Conservation (phyloP, 1,140 invertebrate species). For the Cydia fagiglandana region DNA sequence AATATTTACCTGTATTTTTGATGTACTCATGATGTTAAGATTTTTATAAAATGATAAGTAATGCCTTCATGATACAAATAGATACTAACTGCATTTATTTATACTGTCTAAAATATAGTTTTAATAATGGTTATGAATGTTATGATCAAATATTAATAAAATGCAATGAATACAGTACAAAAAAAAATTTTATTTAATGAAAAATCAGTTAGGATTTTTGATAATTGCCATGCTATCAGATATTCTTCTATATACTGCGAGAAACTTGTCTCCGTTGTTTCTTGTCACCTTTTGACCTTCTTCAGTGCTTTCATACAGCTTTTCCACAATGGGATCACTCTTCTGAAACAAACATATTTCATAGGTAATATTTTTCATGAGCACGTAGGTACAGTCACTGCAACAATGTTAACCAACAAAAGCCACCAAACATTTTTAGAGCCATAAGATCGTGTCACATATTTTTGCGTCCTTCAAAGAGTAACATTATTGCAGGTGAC, state of each 20-base stretch:
- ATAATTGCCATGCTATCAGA: slow-evolving; percentile 47
- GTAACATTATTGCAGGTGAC: too few relatives aligned
- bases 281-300: slow-evolving; percentile 99
- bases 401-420: too few relatives aligned
- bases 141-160: background rate
- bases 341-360: slow-evolving; percentile 78
- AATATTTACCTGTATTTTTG: too few relatives aligned
- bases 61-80: too few relatives aligned
- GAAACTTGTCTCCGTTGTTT: slow-evolving; percentile 95
- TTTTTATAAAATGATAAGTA: too few relatives aligned
- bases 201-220: slow-evolving; percentile 33
- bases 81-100: too few relatives aligned
- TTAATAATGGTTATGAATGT: background rate
- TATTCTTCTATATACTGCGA: slow-evolving; percentile 93
- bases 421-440: too few relatives aligned
- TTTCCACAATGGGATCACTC: slow-evolving; percentile 90
- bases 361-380: slow-evolving; percentile 29
- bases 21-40: too few relatives aligned
- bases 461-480: too few relatives aligned
- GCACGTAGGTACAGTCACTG: too few relatives aligned
- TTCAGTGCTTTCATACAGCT: slow-evolving; percentile 96
- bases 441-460: too few relatives aligned
- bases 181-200: background rate
- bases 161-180: background rate
- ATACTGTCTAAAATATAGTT: too few relatives aligned